These are phyloP conservation scores for Agrotis segetum DNA, from an alignment of 2,888 invertebrate species.

Conservation along the genomic window DNA sequence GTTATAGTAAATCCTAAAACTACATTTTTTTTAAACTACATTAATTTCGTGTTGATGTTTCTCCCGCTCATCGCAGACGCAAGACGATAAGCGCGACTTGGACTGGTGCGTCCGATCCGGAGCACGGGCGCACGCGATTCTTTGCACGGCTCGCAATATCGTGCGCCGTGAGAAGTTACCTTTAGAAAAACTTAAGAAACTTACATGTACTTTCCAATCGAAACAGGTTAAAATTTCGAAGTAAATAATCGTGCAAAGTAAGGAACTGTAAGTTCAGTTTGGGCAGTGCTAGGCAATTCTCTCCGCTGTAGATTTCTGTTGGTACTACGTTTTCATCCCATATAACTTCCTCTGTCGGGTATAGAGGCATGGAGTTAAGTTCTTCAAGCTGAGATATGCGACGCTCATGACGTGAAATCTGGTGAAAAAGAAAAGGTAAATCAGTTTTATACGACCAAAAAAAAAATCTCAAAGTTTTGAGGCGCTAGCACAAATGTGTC, in stretches of 20 bases:
- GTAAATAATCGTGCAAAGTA: constrained; percentile 98
- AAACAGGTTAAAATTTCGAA: constrained; percentile 99
- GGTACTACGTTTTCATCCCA: constrained; percentile 99
- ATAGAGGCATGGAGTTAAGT: constrained; percentile 99
- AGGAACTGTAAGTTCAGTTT: constrained; percentile 99
- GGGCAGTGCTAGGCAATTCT: constrained; percentile 98
- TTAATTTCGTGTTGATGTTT: no score
- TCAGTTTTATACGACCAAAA: no score
- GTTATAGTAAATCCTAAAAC: no score
- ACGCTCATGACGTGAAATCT: constrained; percentile 96
- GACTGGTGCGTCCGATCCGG: no score
- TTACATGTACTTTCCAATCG: constrained; percentile 99
- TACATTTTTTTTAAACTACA: no score
- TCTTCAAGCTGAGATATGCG: constrained; percentile 98
- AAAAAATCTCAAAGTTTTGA: not conserved
- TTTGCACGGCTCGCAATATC: not conserved
- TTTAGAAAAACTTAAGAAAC: constrained; percentile 73
- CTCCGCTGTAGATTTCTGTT: constrained; percentile 98
- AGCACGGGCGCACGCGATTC: no score
- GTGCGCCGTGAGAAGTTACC: not conserved
- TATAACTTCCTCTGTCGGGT: constrained; percentile 99
- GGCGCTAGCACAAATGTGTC: no score
- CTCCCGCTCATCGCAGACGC: no score
- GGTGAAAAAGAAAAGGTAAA: constrained; percentile 31
- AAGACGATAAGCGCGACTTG: no score